Base-by-base conservation (phyloP, 2,113 vertebrate species). In the Rhinopomastus cyanomelas region DNA sequence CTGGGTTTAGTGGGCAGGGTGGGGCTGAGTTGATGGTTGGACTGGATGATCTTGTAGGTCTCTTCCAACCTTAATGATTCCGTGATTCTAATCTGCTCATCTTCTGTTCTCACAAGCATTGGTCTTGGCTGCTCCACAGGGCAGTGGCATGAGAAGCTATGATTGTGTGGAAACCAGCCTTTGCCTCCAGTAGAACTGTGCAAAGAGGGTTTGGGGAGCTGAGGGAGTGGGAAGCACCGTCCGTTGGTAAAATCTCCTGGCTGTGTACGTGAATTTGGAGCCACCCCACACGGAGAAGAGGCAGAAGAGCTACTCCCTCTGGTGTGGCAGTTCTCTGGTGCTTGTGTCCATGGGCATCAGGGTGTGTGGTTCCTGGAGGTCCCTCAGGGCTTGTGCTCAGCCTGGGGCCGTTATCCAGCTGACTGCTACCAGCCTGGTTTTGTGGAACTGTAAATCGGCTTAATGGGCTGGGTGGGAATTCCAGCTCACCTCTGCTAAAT, bases 391-490 rank as follows among this genome's bases (percentile, higher is more conserved):
- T 8, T 1, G 3, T 37, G 89, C 89, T 59, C 59, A 12, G 71
- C 88, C n/a, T 0, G 1, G 69, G 76, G 92, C 92, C 2, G 56
- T 66, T 93, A 90, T 37, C 30, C 0, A 1, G 0, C 88, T 4
- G 34, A 62, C 93, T 73, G 74, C 90, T 88, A 37, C 83, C 80
- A 42, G 81, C 91, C 80, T 32, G 1, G 1, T 55, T 91, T 75
- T 1, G 16, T 27, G 89, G 87, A 84, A 79, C 92, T 3, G 80
- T 91, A 90, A 92, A 71, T 93, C 80, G 30, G 22, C 66, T 93
- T 91, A 79, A 87, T 89, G 94, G 86, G 52, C 80, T 83, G 92
- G 74, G 55, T 81, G 92, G 88, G 94, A 87, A 87, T 94, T 90
- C 78, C 82, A 77, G 85, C 82, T 73, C 80, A 83, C 78, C 53